phyloP scores from a whole-genome alignment of 2,888 invertebrate species.

The Andrena dorsata region DNA sequence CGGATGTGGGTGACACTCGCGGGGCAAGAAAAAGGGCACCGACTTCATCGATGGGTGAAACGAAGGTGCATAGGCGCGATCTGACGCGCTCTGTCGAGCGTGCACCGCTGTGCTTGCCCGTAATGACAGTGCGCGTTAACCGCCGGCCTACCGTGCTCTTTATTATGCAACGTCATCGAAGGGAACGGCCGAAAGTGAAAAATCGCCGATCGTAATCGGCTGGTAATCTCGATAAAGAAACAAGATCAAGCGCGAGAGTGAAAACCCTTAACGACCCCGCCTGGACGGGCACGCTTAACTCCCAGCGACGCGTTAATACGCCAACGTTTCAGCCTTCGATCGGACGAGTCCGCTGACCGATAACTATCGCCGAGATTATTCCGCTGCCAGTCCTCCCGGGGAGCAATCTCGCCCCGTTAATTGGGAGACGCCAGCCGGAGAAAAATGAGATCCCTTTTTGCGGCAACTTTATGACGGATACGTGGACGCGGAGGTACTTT shows the following conservation, averaged over 20 bases:
- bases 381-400: no score
- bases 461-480: no score
- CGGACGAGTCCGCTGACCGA: background rate
- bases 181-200: conserved; percentile 54
- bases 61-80: conserved; percentile 39
- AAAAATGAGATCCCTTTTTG: no score
- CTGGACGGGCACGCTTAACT: no score
- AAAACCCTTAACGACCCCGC: background rate
- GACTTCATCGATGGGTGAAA: conserved; percentile 4
- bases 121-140: conserved; percentile 58
- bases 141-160: conserved; percentile 19
- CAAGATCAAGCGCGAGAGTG: conserved; percentile 4
- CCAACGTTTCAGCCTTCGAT: no score
- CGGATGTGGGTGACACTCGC: no score
- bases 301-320: no score
- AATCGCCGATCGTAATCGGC: conserved; percentile 52
- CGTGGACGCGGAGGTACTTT: no score
- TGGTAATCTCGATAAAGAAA: background rate
- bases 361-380: background rate
- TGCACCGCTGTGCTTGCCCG: conserved; percentile 34
- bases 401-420: no score
- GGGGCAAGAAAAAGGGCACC: no score
- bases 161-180: conserved; percentile 55
- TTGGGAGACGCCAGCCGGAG: no score
- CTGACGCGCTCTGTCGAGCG: conserved; percentile 38